Conservation (phyloP, 2,797 vertebrate species). For the Enteromius paludinosus region DNA sequence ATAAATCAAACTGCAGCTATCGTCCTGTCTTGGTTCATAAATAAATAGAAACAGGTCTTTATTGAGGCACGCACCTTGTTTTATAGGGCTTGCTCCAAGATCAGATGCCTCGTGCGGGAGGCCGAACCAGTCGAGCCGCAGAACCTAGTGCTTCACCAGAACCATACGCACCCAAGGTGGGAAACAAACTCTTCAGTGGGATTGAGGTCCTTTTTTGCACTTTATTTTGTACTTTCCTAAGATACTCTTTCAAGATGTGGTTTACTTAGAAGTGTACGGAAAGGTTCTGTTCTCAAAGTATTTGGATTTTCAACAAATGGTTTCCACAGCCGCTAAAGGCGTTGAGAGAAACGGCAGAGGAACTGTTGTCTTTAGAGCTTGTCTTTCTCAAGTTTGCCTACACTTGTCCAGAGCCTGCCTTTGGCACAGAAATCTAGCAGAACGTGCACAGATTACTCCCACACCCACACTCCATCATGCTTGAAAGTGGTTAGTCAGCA, state of each 20-base stretch:
- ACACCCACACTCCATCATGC: conserved; percentile 51
- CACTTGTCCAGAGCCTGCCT: conserved; percentile 51
- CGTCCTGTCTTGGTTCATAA: not conserved
- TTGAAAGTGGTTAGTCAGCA: conserved; percentile 54
- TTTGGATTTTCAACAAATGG: conserved; percentile 40
- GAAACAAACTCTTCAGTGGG: conserved; percentile 58
- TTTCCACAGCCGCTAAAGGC: conserved; percentile 30
- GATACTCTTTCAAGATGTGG: not conserved
- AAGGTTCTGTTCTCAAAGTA: conserved; percentile 26
- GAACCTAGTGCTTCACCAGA: conserved; percentile 85
- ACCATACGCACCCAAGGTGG: conserved; percentile 93
- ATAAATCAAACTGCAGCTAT: not conserved
- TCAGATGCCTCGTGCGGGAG: conserved; percentile 86
- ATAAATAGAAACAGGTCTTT: conserved; percentile 63
- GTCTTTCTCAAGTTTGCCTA: conserved; percentile 49
- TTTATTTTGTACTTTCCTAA: not conserved
- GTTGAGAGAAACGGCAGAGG: conserved; percentile 36
- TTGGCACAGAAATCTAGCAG: conserved; percentile 35
- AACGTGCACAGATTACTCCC: conserved; percentile 32
- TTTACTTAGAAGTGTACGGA: conserved; percentile 6
- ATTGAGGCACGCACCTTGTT: conserved; percentile 69
- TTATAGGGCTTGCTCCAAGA: conserved; percentile 80
- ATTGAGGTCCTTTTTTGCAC: not conserved
- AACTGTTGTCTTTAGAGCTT: conserved; percentile 45
- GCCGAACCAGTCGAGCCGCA: conserved; percentile 91